Percentiles rank a stretch among this genome's conserved stretches.
phyloP scores from a whole-genome alignment of 2,113 vertebrate species.

The Pholis gunnellus region DNA sequence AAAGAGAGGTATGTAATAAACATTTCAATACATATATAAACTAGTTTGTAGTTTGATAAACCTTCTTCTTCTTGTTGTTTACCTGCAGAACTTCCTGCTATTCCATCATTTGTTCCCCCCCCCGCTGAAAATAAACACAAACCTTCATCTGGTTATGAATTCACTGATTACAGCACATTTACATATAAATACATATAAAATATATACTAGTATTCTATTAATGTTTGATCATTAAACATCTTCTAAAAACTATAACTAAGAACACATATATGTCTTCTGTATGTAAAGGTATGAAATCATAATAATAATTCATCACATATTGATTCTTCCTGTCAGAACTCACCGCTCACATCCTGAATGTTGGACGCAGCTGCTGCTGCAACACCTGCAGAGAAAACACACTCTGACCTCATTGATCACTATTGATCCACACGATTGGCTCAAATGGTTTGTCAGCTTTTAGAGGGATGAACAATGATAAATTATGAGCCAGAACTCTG shows the following conservation, averaged over 20 bases:
- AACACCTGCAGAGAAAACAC: slow-evolving; percentile 8
- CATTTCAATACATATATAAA: background rate
- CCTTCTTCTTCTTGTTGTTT: background rate
- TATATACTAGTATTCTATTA: background rate
- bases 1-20: background rate
- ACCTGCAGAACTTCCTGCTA: slow-evolving; percentile 56
- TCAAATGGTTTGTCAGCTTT: background rate
- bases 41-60: background rate
- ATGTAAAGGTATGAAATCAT: background rate
- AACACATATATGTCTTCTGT: background rate
- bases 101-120: slow-evolving; percentile 18
- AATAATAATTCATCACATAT: background rate
- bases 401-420: too few relatives aligned
- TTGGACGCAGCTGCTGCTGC: background rate
- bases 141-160: background rate
- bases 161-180: background rate
- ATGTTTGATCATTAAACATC: background rate
- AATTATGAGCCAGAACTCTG: background rate
- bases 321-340: background rate
- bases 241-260: background rate
- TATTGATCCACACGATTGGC: background rate
- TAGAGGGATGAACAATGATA: background rate
- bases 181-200: background rate
- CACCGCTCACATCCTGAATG: slow-evolving; percentile 11
- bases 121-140: slow-evolving; percentile 13